These are phyloP conservation scores for Drosophila suboccidentalis DNA, from an alignment of 2,888 invertebrate genomes.

Conservation along the genomic window DNA sequence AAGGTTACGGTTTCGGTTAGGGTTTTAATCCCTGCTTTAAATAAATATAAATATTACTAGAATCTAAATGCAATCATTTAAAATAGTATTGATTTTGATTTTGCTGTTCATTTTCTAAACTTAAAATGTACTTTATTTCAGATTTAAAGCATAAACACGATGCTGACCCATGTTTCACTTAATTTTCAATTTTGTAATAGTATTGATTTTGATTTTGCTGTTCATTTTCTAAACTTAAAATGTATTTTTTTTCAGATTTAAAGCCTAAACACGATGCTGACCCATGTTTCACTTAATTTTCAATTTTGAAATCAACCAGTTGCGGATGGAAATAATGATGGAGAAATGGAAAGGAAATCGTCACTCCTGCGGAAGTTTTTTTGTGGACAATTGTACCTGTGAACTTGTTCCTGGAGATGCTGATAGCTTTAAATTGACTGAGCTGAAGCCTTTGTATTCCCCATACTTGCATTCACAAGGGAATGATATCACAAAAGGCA, in stretches of 20 bases:
- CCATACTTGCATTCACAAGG: not conserved
- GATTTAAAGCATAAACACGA: not conserved
- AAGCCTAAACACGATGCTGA: not conserved
- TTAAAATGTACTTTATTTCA: not conserved
- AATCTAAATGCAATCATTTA: no score
- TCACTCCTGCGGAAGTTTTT: conserved; percentile 2
- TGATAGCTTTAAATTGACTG: not conserved
- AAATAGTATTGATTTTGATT: no score
- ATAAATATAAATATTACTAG: no score
- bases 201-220: no score
- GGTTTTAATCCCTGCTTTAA: no score
- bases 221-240: not conserved
- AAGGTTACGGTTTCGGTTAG: no score
- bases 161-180: not conserved
- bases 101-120: not conserved
- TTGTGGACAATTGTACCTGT: conserved; percentile 5
- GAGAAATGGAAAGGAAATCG: not conserved
- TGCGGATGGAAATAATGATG: conserved; percentile 1
- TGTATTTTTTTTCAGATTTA: not conserved
- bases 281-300: not conserved
- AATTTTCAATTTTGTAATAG: not conserved
- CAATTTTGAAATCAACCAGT: not conserved
- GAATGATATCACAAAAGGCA: not conserved
- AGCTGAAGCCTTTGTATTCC: not conserved
- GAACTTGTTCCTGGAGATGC: not conserved